phyloP scores from a whole-genome alignment of 2,113 vertebrate genomes.

The Otis tarda region DNA sequence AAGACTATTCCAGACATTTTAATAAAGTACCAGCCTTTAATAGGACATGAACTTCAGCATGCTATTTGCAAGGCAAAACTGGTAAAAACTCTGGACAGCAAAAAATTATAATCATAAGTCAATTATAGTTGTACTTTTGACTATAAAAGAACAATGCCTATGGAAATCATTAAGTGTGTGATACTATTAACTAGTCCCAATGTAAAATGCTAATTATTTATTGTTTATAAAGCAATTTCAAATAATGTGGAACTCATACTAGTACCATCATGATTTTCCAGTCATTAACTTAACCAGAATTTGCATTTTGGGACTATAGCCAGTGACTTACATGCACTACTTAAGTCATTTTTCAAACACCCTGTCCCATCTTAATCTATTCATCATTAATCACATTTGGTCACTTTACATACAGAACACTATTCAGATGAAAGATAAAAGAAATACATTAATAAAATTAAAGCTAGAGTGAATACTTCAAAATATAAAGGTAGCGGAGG shows the following conservation, averaged over 20 bases:
- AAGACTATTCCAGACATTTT: constrained; percentile 19
- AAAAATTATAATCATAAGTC: background rate
- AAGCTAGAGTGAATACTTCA: constrained; percentile 72
- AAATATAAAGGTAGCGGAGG: constrained; percentile 70
- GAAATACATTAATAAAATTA: constrained; percentile 82
- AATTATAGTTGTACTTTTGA: constrained; percentile 10
- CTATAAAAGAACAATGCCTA: background rate
- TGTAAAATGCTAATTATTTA: constrained; percentile 78
- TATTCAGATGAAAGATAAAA: constrained; percentile 83
- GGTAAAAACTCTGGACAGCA: background rate
- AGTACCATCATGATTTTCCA: constrained; percentile 78
- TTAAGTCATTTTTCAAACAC: constrained; percentile 85
- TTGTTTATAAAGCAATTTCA: constrained; percentile 80
- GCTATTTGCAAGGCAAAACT: background rate
- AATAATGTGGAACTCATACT: constrained; percentile 69
- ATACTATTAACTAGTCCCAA: constrained; percentile 56
- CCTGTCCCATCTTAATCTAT: constrained; percentile 83
- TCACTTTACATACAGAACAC: constrained; percentile 83
- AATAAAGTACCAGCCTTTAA: constrained; percentile 49
- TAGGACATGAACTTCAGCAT: constrained; percentile 35
- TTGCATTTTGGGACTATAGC: constrained; percentile 85
- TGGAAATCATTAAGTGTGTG: constrained; percentile 49
- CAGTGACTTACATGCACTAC: constrained; percentile 81
- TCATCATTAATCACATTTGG: constrained; percentile 86
- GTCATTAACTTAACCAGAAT: constrained; percentile 83